A percentile compares a stretch with the other conserved stretches of the same genome.
phyloP scores from a whole-genome alignment of 2,888 invertebrate genomes.

The Monopis laevigella region DNA sequence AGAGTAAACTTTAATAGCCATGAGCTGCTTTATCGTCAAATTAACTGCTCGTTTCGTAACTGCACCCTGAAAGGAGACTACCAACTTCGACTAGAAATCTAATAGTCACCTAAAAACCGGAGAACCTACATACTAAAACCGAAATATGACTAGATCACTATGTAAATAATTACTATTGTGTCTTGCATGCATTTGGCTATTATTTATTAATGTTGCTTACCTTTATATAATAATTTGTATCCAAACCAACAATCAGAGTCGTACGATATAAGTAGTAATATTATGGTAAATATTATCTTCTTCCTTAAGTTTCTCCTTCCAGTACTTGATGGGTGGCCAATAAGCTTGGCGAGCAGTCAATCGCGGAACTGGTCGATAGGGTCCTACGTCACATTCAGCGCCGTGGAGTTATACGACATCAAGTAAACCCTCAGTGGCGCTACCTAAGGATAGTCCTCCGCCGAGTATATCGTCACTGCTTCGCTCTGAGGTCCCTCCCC shows the following conservation, averaged over 20 bases:
- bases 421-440: conserved; percentile 86
- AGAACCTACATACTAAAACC: no score
- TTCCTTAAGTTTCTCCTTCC: conserved; percentile 80
- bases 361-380: conserved; percentile 87
- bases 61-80: no score
- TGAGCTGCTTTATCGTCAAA: no score
- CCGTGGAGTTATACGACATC: conserved; percentile 87
- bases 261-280: conserved; percentile 87
- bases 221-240: conserved; percentile 93
- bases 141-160: no score
- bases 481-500: conserved; percentile 87
- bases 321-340: conserved; percentile 93
- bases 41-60: no score
- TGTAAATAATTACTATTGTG: no score
- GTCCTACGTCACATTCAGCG: conserved; percentile 91
- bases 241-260: conserved; percentile 89
- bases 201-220: no score
- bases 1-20: no score
- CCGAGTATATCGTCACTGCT: conserved; percentile 79
- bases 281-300: conserved; percentile 82
- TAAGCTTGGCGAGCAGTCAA: conserved; percentile 86
- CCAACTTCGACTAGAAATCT: no score
- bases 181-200: no score
- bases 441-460: conserved; percentile 92
- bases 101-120: no score